Evolutionary conservation across 2,888 invertebrate genomes (phyloP), one percentile per base, ranked within the genome.

Genomic region (Eristalis pertinax): DNA sequence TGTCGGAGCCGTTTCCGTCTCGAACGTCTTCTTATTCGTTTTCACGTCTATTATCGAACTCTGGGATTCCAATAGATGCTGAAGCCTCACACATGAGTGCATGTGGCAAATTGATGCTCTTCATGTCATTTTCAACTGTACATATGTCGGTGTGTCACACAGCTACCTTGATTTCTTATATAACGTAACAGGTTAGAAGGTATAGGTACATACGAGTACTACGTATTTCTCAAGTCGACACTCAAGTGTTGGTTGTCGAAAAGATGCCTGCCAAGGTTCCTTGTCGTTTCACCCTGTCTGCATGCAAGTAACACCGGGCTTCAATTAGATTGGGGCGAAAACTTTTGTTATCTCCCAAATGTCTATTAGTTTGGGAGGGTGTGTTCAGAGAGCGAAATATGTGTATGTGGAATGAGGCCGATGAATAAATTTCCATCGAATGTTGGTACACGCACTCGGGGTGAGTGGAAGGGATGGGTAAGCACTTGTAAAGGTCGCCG

Each of bases 51-150:
- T 83, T 43, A 78, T 78, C 70, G 67, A 79, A 86, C 67, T 70
- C 58, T 63, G 62, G 75, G 50, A 87, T 79, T 83, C 83, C 63
- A 67, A 60, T 79, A 74, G 72, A 72, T 79, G 50, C 56, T 62
- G 56, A 24, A 67, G 67, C 50, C 65, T 74, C 82, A 58, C 78
- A 73, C 85, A 85, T 15, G 86, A 79, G 83, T 87, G 83, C 87
- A 87, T 84, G 87, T 87, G 87, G 79, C 87, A 87, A 87, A 84
- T 87, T 87, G 87, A 84, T 79, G 87, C 84, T 80, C 84, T 84
- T 76, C 79, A 87, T 80, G 79, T 80, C 76, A 87, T 84, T 87
- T 84, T 80, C 72, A 76, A 76, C 79, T 84, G 70, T 79, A 67
- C 70, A 41, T 68, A 67, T 43, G 72, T 63, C 75, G 70, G 43